Percentiles rank a stretch among this genome's conserved stretches.
Conservation (phyloP, 2,888 invertebrate genomes). For the Apamea epomidion region DNA sequence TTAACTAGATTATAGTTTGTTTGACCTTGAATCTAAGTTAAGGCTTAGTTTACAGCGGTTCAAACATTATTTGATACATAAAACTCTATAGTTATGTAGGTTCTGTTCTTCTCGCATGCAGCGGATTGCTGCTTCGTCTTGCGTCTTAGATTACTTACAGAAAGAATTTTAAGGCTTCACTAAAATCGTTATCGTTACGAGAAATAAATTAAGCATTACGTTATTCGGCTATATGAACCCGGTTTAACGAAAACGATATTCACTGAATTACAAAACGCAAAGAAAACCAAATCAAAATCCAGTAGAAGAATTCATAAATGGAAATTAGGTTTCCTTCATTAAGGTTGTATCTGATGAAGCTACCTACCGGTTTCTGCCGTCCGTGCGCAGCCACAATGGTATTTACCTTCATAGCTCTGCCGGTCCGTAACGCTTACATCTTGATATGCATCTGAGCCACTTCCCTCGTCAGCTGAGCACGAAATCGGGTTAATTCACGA, state of each 20-base stretch:
- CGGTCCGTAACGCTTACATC: constrained; percentile 48
- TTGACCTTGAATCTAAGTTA: constrained; percentile 25
- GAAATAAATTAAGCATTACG: background rate
- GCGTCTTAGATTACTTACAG: background rate
- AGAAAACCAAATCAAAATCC: constrained; percentile 6
- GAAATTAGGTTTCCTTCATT: constrained; percentile 40
- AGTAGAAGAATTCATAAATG: constrained; percentile 17
- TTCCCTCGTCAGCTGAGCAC: constrained; percentile 67
- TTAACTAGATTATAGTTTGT: constrained; percentile 25
- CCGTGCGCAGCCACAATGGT: constrained; percentile 23
- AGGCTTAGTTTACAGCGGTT: background rate
- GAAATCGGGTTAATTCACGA: constrained; percentile 73
- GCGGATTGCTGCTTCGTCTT: background rate
- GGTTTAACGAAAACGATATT: background rate
- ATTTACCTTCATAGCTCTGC: constrained; percentile 50
- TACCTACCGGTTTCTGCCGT: constrained; percentile 20
- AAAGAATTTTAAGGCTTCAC: background rate
- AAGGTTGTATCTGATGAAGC: constrained; percentile 45
- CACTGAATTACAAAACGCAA: background rate
- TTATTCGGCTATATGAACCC: background rate
- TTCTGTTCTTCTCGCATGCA: background rate
- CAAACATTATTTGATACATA: background rate
- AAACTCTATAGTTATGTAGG: background rate
- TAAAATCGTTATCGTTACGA: background rate
- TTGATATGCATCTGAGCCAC: constrained; percentile 69